Percentiles rank a stretch among this genome's conserved stretches.
Evolutionary conservation across 2,113 vertebrate species (phyloP).

Genomic region (Ailurus styani): DNA sequence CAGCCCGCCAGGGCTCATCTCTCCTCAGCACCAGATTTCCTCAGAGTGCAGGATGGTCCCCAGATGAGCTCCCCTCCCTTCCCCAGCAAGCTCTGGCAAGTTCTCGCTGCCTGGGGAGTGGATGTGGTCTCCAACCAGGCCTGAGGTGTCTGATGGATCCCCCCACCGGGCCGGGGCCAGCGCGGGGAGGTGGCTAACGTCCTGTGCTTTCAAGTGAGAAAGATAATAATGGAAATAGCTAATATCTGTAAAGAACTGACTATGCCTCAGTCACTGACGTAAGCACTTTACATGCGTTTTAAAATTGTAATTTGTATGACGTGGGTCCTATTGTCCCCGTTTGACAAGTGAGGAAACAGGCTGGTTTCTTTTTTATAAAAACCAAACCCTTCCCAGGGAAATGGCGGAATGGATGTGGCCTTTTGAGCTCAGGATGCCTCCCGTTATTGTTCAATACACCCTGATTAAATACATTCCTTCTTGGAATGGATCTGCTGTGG

Average conservation of each 20-base stretch:
- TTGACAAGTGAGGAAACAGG: neutral
- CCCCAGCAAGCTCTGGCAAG: neutral
- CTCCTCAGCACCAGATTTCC: neutral
- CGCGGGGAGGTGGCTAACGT: no score
- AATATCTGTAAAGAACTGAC: neutral
- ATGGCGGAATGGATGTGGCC: neutral
- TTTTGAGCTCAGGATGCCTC: neutral
- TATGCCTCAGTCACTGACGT: neutral
- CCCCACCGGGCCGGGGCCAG: neutral
- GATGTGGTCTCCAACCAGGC: neutral
- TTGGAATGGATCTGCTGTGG: neutral
- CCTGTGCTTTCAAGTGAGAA: neutral
- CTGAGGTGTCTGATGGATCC: neutral
- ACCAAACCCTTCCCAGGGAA: neutral
- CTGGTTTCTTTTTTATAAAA: neutral
- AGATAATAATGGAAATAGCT: slow-evolving; percentile 8
- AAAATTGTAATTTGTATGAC: neutral
- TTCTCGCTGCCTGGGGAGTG: neutral
- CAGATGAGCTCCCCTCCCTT: neutral
- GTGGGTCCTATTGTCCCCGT: neutral
- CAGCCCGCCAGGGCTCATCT: neutral
- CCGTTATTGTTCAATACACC: neutral
- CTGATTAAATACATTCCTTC: neutral
- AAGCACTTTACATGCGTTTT: neutral
- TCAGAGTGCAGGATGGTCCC: neutral